Percentiles rank a stretch among this genome's conserved stretches.
Evolutionary conservation across 2,797 vertebrate genomes (phyloP).

Genomic region (Emys orbicularis): DNA sequence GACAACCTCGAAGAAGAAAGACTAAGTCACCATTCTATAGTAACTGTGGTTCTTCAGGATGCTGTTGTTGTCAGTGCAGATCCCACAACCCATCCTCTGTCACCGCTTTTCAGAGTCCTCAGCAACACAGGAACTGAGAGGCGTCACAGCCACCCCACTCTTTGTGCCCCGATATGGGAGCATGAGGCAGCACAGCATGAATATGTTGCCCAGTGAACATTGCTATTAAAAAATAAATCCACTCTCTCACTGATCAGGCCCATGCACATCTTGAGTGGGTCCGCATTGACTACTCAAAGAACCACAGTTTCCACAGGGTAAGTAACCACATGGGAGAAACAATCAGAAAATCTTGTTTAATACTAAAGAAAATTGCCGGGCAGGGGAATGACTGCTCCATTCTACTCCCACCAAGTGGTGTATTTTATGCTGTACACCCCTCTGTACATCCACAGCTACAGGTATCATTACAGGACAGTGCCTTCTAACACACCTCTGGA

Average conservation of each 20-base stretch:
- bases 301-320: neutral
- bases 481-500: neutral
- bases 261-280: neutral
- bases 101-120: neutral
- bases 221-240: neutral
- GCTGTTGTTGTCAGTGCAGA: neutral
- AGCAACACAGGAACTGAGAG: neutral
- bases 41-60: neutral
- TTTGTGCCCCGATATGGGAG: neutral
- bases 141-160: neutral
- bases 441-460: neutral
- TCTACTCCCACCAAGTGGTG: neutral
- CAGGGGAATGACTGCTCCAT: neutral
- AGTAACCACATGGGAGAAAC: neutral
- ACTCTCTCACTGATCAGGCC: neutral
- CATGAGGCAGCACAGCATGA: neutral
- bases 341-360: neutral
- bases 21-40: neutral
- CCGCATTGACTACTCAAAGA: neutral
- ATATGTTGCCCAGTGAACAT: neutral
- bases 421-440: neutral
- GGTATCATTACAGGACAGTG: neutral
- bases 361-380: neutral
- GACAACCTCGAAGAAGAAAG: neutral
- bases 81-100: fast-evolving